Evolutionary conservation across 2,113 vertebrate genomes (phyloP), one percentile per base, ranked within the genome.

Genomic region (Phodopus roborovskii): DNA sequence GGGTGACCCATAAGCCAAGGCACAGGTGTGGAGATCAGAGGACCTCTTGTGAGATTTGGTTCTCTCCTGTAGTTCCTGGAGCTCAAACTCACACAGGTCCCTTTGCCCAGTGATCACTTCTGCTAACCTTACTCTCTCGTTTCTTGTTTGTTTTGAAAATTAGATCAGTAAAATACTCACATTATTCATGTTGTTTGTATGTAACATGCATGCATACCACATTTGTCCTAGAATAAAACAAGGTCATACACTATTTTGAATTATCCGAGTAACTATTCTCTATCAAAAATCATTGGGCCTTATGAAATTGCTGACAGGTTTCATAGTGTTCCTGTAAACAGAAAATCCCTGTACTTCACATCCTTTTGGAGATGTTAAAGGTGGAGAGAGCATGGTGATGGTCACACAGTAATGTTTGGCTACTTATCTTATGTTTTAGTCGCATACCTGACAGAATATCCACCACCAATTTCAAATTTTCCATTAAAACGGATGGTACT

Each of bases 401-500:
- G 93, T 85, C 92, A 87, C 22, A 87, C n/a, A 78, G 95, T 22
- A 16, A 91, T 88, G 33, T 78, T 95, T 92, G 60, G 88, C 48
- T 64, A 10, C 84, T 45, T 39, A 13, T 94, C 70, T 81, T 96
- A 22, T 7, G 79, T 20, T 90, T 75, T 96, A 5, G 4, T n/a
- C 89, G 95, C 22, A 97, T 91, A 88, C 62, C 66, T 82, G 30
- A 36, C 48, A 42, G 22, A 83, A 96, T 50, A 60, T 97, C 85
- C 92, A 71, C 88, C 90, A 95, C 92, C 83, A 78, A 94, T 96
- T 82, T 98, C 36, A 88, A 30, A 0, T 96, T 98, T 97, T 74
- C 94, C 96, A 81, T 94, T 97, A 68, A 94, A 86, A 95, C 96
- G 58, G 93, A 74, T 96, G 84, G 74, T 71, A 20, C 30, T 87